Percentiles rank a stretch among this genome's conserved stretches.
phyloP scores from a whole-genome alignment of 2,888 invertebrate genomes.

The Cantharis nigra region DNA sequence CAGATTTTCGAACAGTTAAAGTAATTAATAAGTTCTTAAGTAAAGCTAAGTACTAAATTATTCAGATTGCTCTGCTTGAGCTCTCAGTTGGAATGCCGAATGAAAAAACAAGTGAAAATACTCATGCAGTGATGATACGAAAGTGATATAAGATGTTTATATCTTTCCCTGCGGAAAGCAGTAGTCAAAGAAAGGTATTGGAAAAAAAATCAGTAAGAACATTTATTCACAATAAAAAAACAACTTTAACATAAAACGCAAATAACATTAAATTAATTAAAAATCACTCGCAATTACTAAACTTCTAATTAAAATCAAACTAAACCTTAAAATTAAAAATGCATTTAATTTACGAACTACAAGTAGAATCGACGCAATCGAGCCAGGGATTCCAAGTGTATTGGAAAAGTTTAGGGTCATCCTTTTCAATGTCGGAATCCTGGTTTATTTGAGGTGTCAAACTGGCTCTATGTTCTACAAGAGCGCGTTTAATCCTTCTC shows the following conservation, averaged over 20 bases:
- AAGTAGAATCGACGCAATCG: slow-evolving; percentile 46
- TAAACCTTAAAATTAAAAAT: background rate
- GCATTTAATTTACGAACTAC: slow-evolving; percentile 31
- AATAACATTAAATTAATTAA: background rate
- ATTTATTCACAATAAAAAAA: background rate
- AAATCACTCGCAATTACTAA: background rate
- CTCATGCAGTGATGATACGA: too few species aligned
- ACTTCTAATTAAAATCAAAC: background rate
- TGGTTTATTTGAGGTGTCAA: slow-evolving; percentile 61
- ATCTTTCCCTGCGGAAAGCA: too few species aligned
- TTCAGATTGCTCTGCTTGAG: too few species aligned
- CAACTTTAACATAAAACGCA: background rate
- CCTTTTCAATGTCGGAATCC: slow-evolving; percentile 60
- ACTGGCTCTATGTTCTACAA: slow-evolving; percentile 59
- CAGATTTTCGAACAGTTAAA: too few species aligned
- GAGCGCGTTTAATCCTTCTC: slow-evolving; percentile 56
- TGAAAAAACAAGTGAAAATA: too few species aligned
- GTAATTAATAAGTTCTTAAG: too few species aligned
- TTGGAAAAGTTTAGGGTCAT: slow-evolving; percentile 72
- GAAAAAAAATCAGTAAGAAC: background rate
- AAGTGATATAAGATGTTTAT: too few species aligned
- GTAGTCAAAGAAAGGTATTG: too few species aligned
- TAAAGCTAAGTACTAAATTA: too few species aligned
- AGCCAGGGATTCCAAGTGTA: slow-evolving; percentile 76
- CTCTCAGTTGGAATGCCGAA: too few species aligned